Conservation (phyloP, 2,888 invertebrate species). For the Zygogramma bicolorata region DNA sequence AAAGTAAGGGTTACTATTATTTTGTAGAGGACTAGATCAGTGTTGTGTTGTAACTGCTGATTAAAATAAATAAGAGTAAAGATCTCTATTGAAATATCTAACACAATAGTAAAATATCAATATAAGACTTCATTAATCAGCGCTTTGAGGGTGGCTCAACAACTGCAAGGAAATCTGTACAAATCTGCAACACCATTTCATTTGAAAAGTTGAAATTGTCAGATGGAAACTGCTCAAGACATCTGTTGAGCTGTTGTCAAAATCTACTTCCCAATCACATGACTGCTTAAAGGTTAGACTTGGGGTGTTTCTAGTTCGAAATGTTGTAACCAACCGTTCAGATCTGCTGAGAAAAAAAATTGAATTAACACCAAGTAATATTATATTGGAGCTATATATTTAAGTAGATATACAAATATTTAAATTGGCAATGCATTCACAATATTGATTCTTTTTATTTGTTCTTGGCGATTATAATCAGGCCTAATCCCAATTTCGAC, state of each 20-base stretch:
- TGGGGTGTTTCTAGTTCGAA: not conserved
- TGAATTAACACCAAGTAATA: not conserved
- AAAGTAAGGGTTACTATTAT: not conserved
- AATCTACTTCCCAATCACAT: not conserved
- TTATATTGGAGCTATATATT: too few species aligned
- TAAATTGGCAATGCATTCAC: too few species aligned
- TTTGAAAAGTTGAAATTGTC: too few species aligned
- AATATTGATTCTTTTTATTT: too few species aligned
- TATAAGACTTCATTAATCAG: not conserved
- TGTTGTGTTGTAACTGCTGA: not conserved
- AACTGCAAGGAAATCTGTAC: not conserved
- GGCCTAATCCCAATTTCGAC: too few species aligned
- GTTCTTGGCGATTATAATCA: too few species aligned
- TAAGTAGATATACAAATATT: too few species aligned
- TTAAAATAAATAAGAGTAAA: not conserved
- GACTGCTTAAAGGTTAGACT: not conserved
- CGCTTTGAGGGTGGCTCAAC: not conserved
- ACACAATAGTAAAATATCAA: not conserved
- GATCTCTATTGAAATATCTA: not conserved
- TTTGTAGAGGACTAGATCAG: not conserved
- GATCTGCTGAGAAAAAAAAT: not conserved
- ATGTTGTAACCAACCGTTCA: not conserved
- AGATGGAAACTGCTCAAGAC: too few species aligned
- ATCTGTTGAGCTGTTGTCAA: not conserved
- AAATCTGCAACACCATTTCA: not conserved